A percentile compares a stretch with the other conserved stretches of the same genome.
These are phyloP conservation scores for Hipposideros larvatus DNA, from an alignment of 2,797 vertebrate genomes.

Conservation along the genomic window DNA sequence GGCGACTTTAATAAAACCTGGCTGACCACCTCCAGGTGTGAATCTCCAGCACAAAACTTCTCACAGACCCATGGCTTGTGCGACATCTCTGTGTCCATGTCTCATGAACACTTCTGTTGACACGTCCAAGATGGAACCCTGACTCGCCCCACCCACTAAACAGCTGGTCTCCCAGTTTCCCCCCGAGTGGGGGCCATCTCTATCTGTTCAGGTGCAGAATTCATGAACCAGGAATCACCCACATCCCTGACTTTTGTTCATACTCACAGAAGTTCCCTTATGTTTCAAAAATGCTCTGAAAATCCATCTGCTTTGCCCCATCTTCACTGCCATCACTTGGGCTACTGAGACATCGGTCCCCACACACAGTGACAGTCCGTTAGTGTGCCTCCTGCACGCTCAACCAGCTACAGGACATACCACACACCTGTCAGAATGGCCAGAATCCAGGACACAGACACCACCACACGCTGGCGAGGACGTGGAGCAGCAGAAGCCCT, in stretches of 20 bases:
- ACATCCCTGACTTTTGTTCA: neutral
- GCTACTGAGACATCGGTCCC: neutral
- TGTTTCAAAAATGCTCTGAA: neutral
- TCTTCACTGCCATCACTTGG: neutral
- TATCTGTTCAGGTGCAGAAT: neutral
- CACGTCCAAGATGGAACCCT: neutral
- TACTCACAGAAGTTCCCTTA: neutral
- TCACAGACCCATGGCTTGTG: neutral
- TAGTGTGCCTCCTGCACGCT: neutral
- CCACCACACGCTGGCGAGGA: fast-evolving
- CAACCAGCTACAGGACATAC: neutral
- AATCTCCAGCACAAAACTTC: neutral
- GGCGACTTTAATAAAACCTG: neutral
- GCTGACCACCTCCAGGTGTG: neutral
- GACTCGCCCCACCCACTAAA: neutral
- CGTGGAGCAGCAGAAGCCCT: fast-evolving
- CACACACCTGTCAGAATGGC: too few relatives aligned
- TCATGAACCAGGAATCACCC: neutral
- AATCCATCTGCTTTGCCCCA: neutral
- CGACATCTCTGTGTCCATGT: neutral
- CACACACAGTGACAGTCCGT: neutral
- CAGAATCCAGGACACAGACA: neutral
- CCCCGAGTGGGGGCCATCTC: neutral
- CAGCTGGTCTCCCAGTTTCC: neutral
- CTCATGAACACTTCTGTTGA: neutral